A percentile compares a stretch with the other conserved stretches of the same genome.
phyloP scores from a whole-genome alignment of 2,113 vertebrate species.

The Tachycineta bicolor region DNA sequence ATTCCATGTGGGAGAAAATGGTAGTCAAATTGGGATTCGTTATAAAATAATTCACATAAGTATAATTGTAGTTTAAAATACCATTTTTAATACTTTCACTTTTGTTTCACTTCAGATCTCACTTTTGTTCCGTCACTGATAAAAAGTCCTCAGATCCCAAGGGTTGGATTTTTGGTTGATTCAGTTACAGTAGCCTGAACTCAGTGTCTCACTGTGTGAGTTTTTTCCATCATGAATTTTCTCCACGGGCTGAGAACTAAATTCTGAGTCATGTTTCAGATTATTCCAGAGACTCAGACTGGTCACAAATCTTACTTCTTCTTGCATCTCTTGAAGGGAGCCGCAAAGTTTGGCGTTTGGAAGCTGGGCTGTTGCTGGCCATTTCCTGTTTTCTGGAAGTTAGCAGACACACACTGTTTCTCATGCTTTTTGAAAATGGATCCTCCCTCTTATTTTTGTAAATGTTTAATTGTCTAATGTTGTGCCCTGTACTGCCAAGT shows the following conservation, averaged over 20 bases:
- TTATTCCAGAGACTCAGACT: background rate
- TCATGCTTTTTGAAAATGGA: background rate
- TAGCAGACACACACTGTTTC: background rate
- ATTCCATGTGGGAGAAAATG: background rate
- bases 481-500: background rate
- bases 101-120: background rate
- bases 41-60: background rate
- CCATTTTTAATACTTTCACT: background rate
- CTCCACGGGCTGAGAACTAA: background rate
- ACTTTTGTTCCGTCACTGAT: background rate
- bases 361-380: background rate
- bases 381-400: background rate
- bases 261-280: background rate
- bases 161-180: background rate
- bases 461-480: background rate
- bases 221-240: background rate
- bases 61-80: background rate
- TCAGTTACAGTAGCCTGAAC: background rate
- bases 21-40: background rate
- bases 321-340: background rate
- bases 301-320: background rate
- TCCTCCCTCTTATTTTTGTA: background rate
- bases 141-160: background rate
- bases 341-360: background rate
- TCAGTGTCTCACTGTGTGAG: rapidly evolving